Conservation (phyloP, 2,113 vertebrate genomes). For the Carassius gibelio region DNA sequence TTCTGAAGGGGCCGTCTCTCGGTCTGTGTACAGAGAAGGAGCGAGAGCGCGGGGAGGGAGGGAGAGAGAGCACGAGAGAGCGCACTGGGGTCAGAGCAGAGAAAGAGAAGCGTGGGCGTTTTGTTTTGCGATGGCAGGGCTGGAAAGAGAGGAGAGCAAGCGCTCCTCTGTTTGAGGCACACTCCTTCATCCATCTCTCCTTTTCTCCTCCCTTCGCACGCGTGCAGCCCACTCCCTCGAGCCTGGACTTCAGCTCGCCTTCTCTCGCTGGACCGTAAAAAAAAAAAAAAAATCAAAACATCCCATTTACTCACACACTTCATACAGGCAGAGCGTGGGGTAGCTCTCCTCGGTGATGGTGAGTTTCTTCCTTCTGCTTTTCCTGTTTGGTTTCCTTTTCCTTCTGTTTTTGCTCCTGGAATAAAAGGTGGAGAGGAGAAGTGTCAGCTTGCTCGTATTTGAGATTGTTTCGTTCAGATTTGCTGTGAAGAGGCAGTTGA, state of each 20-base stretch:
- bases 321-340: conserved; percentile 54
- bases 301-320: conserved; percentile 46
- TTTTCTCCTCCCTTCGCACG: conserved; percentile 54
- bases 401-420: background rate
- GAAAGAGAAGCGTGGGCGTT: conserved; percentile 80
- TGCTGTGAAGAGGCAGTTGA: background rate
- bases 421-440: background rate
- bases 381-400: conserved; percentile 19
- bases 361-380: conserved; percentile 60
- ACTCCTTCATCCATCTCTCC: conserved; percentile 62
- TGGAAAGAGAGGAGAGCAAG: conserved; percentile 72
- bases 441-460: background rate
- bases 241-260: conserved; percentile 64
- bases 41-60: conserved; percentile 57
- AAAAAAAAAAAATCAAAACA: background rate
- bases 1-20: conserved; percentile 60
- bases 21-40: conserved; percentile 66
- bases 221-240: conserved; percentile 50
- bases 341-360: conserved; percentile 77
- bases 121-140: conserved; percentile 82
- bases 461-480: background rate
- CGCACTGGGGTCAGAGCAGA: conserved; percentile 16
- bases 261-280: background rate
- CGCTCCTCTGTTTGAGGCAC: conserved; percentile 62
- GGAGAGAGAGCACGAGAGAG: conserved; percentile 38